Conservation (phyloP, 2,888 invertebrate genomes). For the Parasteatoda lunata region DNA sequence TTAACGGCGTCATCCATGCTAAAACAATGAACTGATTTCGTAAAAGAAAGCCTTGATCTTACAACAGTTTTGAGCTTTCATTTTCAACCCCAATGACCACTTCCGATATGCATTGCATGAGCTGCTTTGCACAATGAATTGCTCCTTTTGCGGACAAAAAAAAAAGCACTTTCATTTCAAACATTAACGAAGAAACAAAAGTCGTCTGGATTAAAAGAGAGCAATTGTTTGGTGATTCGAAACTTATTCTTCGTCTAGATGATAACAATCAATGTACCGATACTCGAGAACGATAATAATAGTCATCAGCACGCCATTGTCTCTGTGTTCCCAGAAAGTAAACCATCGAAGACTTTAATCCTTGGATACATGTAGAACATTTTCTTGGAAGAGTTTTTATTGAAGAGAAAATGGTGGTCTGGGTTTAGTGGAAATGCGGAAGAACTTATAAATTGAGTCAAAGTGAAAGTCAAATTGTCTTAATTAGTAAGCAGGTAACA, state of each 20-base stretch:
- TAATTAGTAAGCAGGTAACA: no score
- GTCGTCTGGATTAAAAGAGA: conserved; percentile 27
- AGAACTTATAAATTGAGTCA: neutral
- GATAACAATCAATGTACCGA: conserved; percentile 36
- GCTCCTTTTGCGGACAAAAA: neutral
- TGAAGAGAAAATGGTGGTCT: neutral
- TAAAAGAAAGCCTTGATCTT: neutral
- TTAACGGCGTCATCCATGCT: no score
- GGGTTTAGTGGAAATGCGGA: neutral
- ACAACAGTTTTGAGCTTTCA: neutral
- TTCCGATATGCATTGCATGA: neutral
- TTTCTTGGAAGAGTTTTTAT: neutral
- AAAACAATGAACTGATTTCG: neutral
- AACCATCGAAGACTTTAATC: conserved; percentile 12
- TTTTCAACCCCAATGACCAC: neutral
- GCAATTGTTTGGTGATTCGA: conserved; percentile 26
- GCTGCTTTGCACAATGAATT: conserved; percentile 10
- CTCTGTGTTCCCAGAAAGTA: conserved; percentile 8
- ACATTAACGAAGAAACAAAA: conserved; percentile 5
- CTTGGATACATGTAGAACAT: neutral
- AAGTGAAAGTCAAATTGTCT: no score
- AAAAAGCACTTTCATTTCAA: neutral
- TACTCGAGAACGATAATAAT: conserved; percentile 27
- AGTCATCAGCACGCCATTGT: conserved; percentile 36
- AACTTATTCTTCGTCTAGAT: conserved; percentile 11